Conservation (phyloP, 2,797 vertebrate genomes). For the Rhadinocentrus ornatus region DNA sequence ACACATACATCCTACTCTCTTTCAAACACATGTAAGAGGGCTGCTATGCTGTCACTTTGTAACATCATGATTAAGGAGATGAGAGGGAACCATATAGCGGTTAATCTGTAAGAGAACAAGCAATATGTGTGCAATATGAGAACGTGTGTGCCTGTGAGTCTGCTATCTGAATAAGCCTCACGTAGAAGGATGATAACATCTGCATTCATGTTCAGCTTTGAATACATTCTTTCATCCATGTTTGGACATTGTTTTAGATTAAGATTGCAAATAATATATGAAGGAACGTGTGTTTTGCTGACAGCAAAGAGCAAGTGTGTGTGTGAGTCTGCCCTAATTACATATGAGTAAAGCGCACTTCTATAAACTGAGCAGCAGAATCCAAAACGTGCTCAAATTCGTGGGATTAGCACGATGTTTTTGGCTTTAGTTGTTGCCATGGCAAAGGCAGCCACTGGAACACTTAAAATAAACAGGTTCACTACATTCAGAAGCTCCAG, state of each 20-base stretch:
- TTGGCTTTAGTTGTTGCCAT: slow-evolving; percentile 79
- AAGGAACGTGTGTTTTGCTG: slow-evolving; percentile 29
- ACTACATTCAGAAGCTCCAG: slow-evolving; percentile 48
- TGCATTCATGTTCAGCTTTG: slow-evolving; percentile 5
- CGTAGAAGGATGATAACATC: slow-evolving; percentile 23
- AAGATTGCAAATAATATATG: slow-evolving; percentile 3
- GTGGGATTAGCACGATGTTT: slow-evolving; percentile 71
- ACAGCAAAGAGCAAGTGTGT: slow-evolving; percentile 10
- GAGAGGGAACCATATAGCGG: slow-evolving; percentile 15
- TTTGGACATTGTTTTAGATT: not conserved
- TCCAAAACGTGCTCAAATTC: slow-evolving; percentile 68
- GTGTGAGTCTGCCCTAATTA: slow-evolving; percentile 21
- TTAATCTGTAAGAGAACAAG: slow-evolving; percentile 17
- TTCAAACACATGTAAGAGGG: slow-evolving; percentile 6
- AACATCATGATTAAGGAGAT: slow-evolving; percentile 11
- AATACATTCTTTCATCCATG: not conserved
- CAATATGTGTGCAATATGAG: slow-evolving; percentile 13
- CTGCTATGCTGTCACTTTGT: slow-evolving; percentile 3
- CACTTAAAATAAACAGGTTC: slow-evolving; percentile 57
- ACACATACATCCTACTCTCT: not conserved
- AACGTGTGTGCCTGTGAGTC: slow-evolving; percentile 8
- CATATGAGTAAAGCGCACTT: slow-evolving; percentile 50
- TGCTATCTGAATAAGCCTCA: slow-evolving; percentile 28
- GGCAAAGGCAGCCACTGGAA: slow-evolving; percentile 73
- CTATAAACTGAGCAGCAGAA: slow-evolving; percentile 42